Evolutionary conservation across 2,797 vertebrate species (phyloP).

Genomic region (Gobio occitaniae): DNA sequence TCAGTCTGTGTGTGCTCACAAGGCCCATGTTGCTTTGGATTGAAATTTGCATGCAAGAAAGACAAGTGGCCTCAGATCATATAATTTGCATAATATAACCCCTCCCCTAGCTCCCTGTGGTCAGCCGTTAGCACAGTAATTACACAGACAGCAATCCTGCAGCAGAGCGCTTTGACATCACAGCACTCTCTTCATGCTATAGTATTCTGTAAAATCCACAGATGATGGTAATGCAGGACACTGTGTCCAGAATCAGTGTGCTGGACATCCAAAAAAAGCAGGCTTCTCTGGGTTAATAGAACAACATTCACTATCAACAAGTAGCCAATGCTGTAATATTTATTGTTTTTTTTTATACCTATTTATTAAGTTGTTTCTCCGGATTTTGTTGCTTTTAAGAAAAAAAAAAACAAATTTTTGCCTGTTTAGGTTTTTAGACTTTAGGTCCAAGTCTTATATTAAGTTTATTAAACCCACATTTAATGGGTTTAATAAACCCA

Average conservation of each 20-base stretch:
- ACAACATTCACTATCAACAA: too few relatives aligned
- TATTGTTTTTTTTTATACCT: too few relatives aligned
- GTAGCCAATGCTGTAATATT: too few relatives aligned
- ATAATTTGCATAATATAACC: neutral
- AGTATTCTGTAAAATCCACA: neutral
- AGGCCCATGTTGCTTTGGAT: conserved; percentile 6
- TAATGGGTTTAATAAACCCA: too few relatives aligned
- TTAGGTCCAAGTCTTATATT: too few relatives aligned
- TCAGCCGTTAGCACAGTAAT: conserved; percentile 43
- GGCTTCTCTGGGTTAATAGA: neutral
- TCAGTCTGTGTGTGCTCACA: conserved; percentile 1
- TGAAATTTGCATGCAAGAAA: conserved; percentile 48
- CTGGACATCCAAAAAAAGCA: too few relatives aligned
- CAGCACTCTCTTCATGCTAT: neutral
- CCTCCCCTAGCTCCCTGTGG: conserved; percentile 30
- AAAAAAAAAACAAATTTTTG: too few relatives aligned
- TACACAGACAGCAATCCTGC: conserved; percentile 33
- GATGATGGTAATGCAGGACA: neutral
- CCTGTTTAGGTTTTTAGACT: too few relatives aligned
- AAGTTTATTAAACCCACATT: too few relatives aligned
- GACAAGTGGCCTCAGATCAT: conserved; percentile 23
- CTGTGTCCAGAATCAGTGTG: too few relatives aligned
- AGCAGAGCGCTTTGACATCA: neutral
- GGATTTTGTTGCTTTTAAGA: too few relatives aligned
- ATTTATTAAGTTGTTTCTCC: too few relatives aligned